Evolutionary conservation across 1,140 invertebrate genomes (phyloP), one percentile per base, ranked within the genome.

Genomic region (Musca domestica): DNA sequence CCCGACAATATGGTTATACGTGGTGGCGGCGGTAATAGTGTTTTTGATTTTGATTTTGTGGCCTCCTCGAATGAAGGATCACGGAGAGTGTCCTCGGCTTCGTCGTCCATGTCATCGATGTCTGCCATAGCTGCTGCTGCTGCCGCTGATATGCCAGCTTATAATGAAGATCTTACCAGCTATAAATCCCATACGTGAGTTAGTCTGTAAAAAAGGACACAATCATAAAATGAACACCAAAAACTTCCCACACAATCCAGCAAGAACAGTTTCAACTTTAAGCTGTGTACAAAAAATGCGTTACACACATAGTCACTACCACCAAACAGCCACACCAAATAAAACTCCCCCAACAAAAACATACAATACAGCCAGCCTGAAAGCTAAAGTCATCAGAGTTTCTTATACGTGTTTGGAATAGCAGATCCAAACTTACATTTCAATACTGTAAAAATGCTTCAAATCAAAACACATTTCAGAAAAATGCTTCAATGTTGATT

Each of bases 181-280:
- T 80, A 76, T 66, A 77, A 81, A 73, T 75, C 74, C 76, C 78
- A 81, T 75, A 81, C 75, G 78, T 81, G 78, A 81, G 78, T 81
- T 67, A 48, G 66, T 48, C 69, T 68, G 49, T 69, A 69, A 71
- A 70, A 67, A 74, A 69, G 74, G 73, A 77, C 70, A 69, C 7
- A 69, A 76, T 73, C 81, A 64, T 66, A 54, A 67, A 17, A 78
- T 77, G 48, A 71, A 71, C 74, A 72, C 64, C 51, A 67, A 64
- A 61, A 66, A 41, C 34, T 41, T 41, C 49, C 61, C 70, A 74
- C 64, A 51, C 47, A 49, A 49, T 54, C 49, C 52, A 67, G 34
- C 41, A 25, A 67, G 30, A 64, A 66, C n/a, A 52, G 4, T 20
- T 19, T 22, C 48, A 51, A 12, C 23, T 52, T 15, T 52, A 52